Percentiles rank a stretch among this genome's conserved stretches.
phyloP scores from a whole-genome alignment of 2,113 vertebrate genomes.

The Phoxinus phoxinus region DNA sequence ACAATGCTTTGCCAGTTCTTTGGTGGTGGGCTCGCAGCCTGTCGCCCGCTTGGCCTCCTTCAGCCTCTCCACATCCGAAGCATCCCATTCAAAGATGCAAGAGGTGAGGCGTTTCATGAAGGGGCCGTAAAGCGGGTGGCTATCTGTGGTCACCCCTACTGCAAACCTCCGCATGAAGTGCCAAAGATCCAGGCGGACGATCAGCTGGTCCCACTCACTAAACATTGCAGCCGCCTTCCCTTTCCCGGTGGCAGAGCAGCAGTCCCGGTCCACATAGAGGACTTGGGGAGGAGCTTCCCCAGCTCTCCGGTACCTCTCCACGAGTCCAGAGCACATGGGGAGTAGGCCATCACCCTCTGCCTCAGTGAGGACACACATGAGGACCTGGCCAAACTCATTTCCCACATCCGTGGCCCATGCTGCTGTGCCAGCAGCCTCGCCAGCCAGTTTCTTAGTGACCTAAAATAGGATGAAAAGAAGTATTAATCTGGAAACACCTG shows the following conservation, averaged over 20 bases:
- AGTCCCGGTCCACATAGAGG: not conserved
- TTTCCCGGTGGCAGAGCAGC: not conserved
- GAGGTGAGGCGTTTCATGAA: not conserved
- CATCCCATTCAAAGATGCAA: not conserved
- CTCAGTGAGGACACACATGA: not conserved
- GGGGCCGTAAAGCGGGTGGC: not conserved
- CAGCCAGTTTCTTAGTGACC: conserved; percentile 1
- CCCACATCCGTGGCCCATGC: not conserved
- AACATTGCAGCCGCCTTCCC: not conserved
- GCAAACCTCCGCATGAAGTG: too few relatives aligned
- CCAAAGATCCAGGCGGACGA: too few relatives aligned
- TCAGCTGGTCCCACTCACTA: too few relatives aligned
- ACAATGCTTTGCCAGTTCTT: too few relatives aligned
- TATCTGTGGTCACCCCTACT: too few relatives aligned
- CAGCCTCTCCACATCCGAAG: not conserved
- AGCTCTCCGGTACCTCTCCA: not conserved
- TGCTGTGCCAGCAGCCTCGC: not conserved
- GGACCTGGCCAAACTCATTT: not conserved
- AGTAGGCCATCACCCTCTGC: not conserved
- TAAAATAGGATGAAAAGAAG: not conserved
- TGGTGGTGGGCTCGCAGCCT: too few relatives aligned
- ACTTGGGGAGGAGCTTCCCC: not conserved
- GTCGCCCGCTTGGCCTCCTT: not conserved
- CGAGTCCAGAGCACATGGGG: not conserved
- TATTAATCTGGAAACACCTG: not conserved